These are phyloP conservation scores for Steinernema feltiae DNA, from an alignment of 1,140 invertebrate species.

Conservation along the genomic window DNA sequence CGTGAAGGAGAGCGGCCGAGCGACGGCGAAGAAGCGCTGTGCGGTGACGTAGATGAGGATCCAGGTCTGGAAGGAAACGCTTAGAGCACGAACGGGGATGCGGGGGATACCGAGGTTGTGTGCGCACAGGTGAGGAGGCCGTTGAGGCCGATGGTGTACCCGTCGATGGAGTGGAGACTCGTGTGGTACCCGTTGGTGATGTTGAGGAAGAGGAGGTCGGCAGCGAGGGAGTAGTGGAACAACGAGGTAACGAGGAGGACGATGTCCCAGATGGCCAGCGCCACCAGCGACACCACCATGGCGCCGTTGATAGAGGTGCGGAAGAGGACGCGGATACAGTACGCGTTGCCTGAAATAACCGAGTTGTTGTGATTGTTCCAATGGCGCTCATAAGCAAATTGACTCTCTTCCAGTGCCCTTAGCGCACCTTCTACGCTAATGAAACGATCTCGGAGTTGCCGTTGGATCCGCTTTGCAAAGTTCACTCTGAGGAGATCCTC, in stretches of 20 bases:
- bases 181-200: conserved; percentile 4
- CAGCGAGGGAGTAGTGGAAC: conserved; percentile 15
- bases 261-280: conserved; percentile 19
- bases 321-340: conserved; percentile 13
- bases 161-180: conserved; percentile 5
- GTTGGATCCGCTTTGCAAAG: background rate
- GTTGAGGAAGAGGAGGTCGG: conserved; percentile 13
- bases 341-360: conserved; percentile 6
- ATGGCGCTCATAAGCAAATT: background rate
- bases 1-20: conserved; percentile 28
- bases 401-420: background rate
- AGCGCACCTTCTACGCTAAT: background rate
- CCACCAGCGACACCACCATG: background rate
- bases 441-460: background rate
- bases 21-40: conserved; percentile 34
- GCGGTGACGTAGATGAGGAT: conserved; percentile 37
- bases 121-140: background rate
- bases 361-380: background rate
- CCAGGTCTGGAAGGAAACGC: conserved; percentile 31
- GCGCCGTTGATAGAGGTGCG: conserved; percentile 6
- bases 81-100: background rate
- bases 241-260: conserved; percentile 16
- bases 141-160: background rate
- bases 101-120: background rate
- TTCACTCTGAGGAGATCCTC: background rate